Evolutionary conservation across 1,140 invertebrate species (phyloP), one percentile per base, ranked within the genome.

Genomic region (Globodera ellingtonae): DNA sequence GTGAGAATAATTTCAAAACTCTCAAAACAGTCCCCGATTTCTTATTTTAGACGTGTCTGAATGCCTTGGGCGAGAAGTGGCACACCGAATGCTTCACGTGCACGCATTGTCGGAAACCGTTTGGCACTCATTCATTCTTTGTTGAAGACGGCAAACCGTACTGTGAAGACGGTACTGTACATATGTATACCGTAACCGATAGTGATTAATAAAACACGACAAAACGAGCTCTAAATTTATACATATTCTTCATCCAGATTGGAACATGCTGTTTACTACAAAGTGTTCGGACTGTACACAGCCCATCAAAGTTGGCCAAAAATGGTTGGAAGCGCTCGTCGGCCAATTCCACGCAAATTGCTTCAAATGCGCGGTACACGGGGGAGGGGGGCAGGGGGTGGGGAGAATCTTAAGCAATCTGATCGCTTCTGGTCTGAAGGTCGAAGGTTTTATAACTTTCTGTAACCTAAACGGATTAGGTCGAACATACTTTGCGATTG

Each of bases 261-360:
- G 97, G 96, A 97, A 96, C 90, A 93, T 96, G 90, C 91, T 98
- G 78, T 99, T 98, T 90, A 98, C 96, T 70, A 98, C 96, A 15
- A 99, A 98, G 92, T 99, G 97, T 91, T 94, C 94, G 90, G 94
- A 94, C 79, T 99, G 97, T 90, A 94, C 95, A 84, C 98, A 96
- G 91, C 96, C 97, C 56, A 97, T 99, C 89, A 97, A 98, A 92
- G 96, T 97, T 84, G 97, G 97, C 85, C 97, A 99, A 91, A 93
- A 95, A 90, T 99, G 97, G 96, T 96, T 99, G 82, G 97, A 99
- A 92, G 97, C 97, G 86, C 92, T 99, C 87, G 95, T 94, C 90
- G 86, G 89, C 91, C 98, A 98, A 91, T 99, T 97, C 91, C 97
- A 99, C 92, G 97, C 95, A 90, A 96, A 98, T 92, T 99, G 97